Base-by-base conservation (phyloP, 1,140 invertebrate genomes). In the Thaumetopoea pityocampa region DNA sequence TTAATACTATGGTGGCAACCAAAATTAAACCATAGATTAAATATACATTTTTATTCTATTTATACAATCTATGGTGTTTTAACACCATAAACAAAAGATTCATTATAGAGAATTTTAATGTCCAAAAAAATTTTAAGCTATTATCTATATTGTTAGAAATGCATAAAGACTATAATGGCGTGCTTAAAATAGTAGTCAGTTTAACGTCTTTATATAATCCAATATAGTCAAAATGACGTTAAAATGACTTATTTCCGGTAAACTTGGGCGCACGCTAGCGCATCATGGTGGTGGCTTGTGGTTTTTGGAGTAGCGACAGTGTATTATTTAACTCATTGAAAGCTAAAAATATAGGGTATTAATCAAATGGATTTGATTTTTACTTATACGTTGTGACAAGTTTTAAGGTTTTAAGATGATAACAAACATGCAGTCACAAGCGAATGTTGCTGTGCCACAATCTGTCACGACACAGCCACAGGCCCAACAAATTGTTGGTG, bases 371-470 rank as follows among this genome's bases (percentile, higher is more conserved):
- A 36, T 36, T 37, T 26, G 10, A 22, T 42, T 42, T 53, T 34
- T 33, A 43, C 26, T 52, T 42, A 9, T 46, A 20, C 40, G 42
- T n/a, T 50, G 24, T 41, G 40, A 27, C 33, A 54, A 16, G 15
- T 40, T 30, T 44, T 49, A 9, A 27, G 19, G 34, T 53, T 66
- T 61, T 44, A 69, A 77, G 54, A 83, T 83, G 77, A 77, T 84
- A 67, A 77, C 78, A 37, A 85, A 80, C 72, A 87, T 88, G 85
- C 85, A 87, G 77, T 65, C 80, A 34, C 79, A 82, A 72, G 73
- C 85, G 48, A 87, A 85, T 72, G 85, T 86, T 67, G 73, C 74
- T 47, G 78, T 85, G 57, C 74, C 71, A 47, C 85, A 87, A 71
- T 82, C 82, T 80, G 83, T 85, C 71, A 84, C 80, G 50, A 81